Conservation (phyloP, 1,140 invertebrate genomes). For the Caenorhabditis latens region DNA sequence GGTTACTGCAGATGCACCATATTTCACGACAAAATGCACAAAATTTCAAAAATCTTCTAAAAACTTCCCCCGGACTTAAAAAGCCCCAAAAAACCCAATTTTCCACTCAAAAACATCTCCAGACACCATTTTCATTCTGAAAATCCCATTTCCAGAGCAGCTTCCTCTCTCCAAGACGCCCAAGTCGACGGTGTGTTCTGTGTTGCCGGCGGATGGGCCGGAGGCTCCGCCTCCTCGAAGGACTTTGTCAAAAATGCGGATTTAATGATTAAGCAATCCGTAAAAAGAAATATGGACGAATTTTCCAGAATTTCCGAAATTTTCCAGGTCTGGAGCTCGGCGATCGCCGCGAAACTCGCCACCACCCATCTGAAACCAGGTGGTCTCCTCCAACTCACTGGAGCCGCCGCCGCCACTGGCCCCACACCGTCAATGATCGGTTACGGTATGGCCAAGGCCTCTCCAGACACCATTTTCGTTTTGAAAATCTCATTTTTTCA, state of each 20-base stretch:
- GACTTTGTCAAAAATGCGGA: constrained; percentile 61
- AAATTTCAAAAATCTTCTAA: too few relatives aligned
- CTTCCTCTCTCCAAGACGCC: too few relatives aligned
- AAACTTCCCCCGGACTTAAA: too few relatives aligned
- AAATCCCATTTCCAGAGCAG: too few relatives aligned
- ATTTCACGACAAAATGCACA: too few relatives aligned
- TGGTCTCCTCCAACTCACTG: constrained; percentile 92
- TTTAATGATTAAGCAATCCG: constrained; percentile 44
- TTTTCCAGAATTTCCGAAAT: constrained; percentile 90
- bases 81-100: too few relatives aligned
- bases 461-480: too few relatives aligned
- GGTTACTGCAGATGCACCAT: too few relatives aligned
- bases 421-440: constrained; percentile 81
- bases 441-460: constrained; percentile 90
- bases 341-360: constrained; percentile 89
- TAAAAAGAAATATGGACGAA: not conserved
- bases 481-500: too few relatives aligned
- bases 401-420: constrained; percentile 88
- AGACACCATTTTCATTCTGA: too few relatives aligned
- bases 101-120: too few relatives aligned
- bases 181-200: constrained; percentile 79
- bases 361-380: constrained; percentile 88
- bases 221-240: constrained; percentile 82
- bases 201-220: constrained; percentile 98
- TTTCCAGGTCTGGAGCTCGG: constrained; percentile 97